Conservation (phyloP, 2,888 invertebrate species). For the Athrips mouffetella region DNA sequence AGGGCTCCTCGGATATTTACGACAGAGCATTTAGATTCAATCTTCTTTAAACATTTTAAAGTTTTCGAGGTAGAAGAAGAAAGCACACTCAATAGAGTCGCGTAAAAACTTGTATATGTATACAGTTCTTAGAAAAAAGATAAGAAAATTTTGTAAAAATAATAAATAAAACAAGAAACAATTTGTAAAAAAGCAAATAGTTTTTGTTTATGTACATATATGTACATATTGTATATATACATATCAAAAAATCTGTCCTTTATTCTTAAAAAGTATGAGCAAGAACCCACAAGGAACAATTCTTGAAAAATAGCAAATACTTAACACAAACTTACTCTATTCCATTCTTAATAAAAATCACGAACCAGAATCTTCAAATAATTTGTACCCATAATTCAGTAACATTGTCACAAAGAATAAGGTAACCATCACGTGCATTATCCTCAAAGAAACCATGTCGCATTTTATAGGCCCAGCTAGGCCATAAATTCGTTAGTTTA, state of each 20-base stretch:
- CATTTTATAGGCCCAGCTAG: slow-evolving; percentile 70
- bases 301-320: slow-evolving; percentile 10
- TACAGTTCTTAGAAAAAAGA: too few relatives aligned
- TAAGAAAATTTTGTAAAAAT: too few relatives aligned
- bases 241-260: too few relatives aligned
- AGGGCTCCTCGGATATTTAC: slow-evolving; percentile 46
- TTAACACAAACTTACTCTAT: slow-evolving; percentile 39
- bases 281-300: not conserved
- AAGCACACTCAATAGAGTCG: not conserved
- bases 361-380: slow-evolving; percentile 39
- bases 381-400: slow-evolving; percentile 64
- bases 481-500: slow-evolving; percentile 71
- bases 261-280: too few relatives aligned
- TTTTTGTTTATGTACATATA: too few relatives aligned
- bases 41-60: slow-evolving; percentile 35
- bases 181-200: too few relatives aligned
- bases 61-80: slow-evolving; percentile 5
- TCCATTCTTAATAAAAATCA: slow-evolving; percentile 27
- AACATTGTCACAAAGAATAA: slow-evolving; percentile 58
- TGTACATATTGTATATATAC: too few relatives aligned
- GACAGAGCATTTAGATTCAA: slow-evolving; percentile 49
- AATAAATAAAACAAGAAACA: too few relatives aligned
- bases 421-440: slow-evolving; percentile 40
- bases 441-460: slow-evolving; percentile 63
- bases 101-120: not conserved